These are phyloP conservation scores for Ctenoplectra terminalis DNA, from an alignment of 1,140 invertebrate genomes.

Conservation along the genomic window DNA sequence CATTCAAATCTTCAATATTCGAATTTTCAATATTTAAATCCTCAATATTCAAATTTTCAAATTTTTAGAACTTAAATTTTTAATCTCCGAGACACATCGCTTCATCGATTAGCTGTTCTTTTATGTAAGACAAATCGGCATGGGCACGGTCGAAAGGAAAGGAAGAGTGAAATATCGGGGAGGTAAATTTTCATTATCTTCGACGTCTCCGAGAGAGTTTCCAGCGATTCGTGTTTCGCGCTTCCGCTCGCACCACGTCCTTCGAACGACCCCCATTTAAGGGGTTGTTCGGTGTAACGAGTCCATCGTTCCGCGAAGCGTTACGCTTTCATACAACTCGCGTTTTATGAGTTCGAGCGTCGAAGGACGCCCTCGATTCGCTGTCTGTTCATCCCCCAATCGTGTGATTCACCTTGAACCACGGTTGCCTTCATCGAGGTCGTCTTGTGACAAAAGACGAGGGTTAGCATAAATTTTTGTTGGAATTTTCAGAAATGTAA, in stretches of 20 bases:
- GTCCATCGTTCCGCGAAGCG: not conserved
- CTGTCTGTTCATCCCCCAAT: not conserved
- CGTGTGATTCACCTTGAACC: not conserved
- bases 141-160: not conserved
- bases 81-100: not conserved
- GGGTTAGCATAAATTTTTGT: no score
- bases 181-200: slow-evolving; percentile 52
- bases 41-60: no score
- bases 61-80: no score
- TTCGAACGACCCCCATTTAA: slow-evolving; percentile 25
- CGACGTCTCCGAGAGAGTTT: slow-evolving; percentile 18
- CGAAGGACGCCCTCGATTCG: not conserved
- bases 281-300: not conserved
- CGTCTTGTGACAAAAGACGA: not conserved
- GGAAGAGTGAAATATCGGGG: slow-evolving; percentile 22
- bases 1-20: no score
- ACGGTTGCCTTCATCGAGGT: not conserved
- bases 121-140: slow-evolving; percentile 14
- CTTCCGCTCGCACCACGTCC: not conserved
- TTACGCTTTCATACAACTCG: not conserved
- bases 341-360: slow-evolving; percentile 12
- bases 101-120: slow-evolving; percentile 15
- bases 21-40: no score
- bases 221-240: slow-evolving; percentile 25
- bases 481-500: no score